Evolutionary conservation across 2,797 vertebrate species (phyloP), one percentile per base, ranked within the genome.

Genomic region (Hydrocynus forskahlii): DNA sequence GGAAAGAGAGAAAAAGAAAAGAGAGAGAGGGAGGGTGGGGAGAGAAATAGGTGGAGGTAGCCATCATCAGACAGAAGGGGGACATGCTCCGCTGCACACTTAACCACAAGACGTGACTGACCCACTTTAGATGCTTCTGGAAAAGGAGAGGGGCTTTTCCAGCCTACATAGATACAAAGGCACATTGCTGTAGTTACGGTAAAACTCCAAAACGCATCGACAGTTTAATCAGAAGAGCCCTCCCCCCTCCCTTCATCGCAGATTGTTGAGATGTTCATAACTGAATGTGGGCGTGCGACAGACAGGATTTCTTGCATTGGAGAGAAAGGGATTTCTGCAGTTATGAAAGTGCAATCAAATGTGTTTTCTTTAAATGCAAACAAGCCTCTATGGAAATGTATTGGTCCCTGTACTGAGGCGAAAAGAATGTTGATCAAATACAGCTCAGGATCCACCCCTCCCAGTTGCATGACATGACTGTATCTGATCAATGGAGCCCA

Each of bases 111-210:
- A 88, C 83, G 90, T 87, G 88, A 88, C 83, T 94, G 93, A 94
- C 93, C 93, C 92, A 94, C 90, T 94, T 94, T 88, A 87, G 88
- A 89, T 88, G 87, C 90, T 92, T 93, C 88, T 92, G 89, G 88
- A 92, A 91, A 71, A 91, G 77, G 69, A 90, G 76, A 90, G 83
- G 92, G 93, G 92, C 88, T 94, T 94, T 95, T 93, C 93, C 92
- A 88, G 87, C 82, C 87, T 75, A 83, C 40, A 23, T 80, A 87
- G 83, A 86, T 87, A 87, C 85, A 85, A 79, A 60, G 29, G 38
- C 73, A 64, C 77, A 48, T 52, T 78, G 17, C 70, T 81, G 81
- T 85, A 84, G 78, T 88, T 78, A 89, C 76, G 85, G 78, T 83
- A 86, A 89, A 85, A 69, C 23, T 25, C 59, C 50, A 78, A 83